phyloP scores from a whole-genome alignment of 2,113 vertebrate genomes.

The Hippolais icterina region DNA sequence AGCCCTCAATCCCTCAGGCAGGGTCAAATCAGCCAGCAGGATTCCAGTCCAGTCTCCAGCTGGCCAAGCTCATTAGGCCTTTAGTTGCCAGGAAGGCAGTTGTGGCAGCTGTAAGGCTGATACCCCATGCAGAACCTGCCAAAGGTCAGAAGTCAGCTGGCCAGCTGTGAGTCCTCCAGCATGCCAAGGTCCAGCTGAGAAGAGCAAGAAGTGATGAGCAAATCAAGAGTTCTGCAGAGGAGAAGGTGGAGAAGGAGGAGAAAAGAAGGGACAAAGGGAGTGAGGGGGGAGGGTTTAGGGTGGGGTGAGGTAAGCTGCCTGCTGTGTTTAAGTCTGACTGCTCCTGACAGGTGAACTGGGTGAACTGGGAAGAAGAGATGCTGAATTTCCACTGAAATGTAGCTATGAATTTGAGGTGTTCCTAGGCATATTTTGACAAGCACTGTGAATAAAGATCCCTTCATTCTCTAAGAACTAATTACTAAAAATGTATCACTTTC shows the following conservation, averaged over 20 bases:
- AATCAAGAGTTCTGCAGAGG: background rate
- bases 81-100: conserved; percentile 27
- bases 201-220: background rate
- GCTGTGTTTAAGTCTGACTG: background rate
- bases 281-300: background rate
- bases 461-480: background rate
- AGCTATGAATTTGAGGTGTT: background rate
- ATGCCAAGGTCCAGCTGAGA: background rate
- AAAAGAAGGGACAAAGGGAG: background rate
- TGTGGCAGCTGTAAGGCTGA: conserved; percentile 31
- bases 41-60: background rate
- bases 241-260: background rate
- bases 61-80: conserved; percentile 4
- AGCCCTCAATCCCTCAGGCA: background rate
- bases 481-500: background rate
- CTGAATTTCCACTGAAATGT: background rate
- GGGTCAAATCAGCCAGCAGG: background rate
- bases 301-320: background rate
- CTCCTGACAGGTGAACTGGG: background rate
- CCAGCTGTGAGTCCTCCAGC: background rate
- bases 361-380: background rate
- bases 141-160: conserved; percentile 2
- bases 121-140: background rate
- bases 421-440: background rate
- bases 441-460: background rate